Conservation (phyloP, 2,797 vertebrate genomes). For the Podargus strigoides region DNA sequence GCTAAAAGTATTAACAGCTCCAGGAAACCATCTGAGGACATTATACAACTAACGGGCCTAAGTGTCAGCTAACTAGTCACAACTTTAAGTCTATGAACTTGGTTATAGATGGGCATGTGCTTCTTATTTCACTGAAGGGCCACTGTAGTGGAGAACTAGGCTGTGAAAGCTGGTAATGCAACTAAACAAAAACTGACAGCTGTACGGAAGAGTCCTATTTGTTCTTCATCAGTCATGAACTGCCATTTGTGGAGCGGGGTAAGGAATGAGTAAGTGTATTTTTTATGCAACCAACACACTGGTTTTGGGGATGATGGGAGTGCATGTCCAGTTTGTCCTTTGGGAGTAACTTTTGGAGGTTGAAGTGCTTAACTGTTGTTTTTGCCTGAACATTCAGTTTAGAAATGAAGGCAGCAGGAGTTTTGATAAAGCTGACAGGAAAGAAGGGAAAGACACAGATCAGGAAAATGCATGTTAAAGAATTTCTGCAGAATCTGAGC, state of each 20-base stretch:
- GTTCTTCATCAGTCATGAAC: neutral
- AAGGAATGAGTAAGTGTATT: neutral
- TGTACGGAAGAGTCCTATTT: neutral
- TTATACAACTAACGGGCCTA: neutral
- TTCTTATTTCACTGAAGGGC: neutral
- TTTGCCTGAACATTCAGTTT: neutral
- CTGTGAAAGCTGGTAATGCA: neutral
- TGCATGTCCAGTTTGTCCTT: neutral
- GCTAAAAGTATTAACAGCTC: neutral
- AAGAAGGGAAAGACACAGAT: neutral
- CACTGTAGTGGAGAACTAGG: neutral
- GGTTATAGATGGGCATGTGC: neutral
- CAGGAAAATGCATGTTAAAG: slow-evolving; percentile 13
- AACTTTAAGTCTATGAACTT: neutral
- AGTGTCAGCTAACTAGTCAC: neutral
- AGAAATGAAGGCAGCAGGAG: neutral
- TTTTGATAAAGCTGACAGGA: neutral
- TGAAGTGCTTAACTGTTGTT: neutral
- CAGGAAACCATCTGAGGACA: neutral
- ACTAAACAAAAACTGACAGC: neutral
- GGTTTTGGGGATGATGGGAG: neutral
- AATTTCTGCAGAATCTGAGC: slow-evolving; percentile 5
- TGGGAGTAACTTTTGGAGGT: neutral
- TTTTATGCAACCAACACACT: neutral
- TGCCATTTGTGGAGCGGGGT: neutral